Conservation (phyloP, 2,888 invertebrate genomes). For the Tolmerus cingulatus region DNA sequence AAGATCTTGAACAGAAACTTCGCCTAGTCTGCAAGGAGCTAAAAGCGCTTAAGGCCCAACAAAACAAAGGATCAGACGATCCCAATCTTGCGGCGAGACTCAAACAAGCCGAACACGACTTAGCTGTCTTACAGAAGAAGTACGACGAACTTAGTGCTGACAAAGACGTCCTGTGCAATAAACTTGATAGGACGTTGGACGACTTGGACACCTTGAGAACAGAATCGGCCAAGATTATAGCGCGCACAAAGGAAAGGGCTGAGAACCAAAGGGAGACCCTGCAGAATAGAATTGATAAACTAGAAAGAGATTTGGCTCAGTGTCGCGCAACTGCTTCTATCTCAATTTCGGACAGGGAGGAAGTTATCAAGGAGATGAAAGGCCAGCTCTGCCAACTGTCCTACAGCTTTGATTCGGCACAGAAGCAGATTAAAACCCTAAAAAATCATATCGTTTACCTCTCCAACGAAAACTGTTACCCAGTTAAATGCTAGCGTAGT, state of each 20-base stretch:
- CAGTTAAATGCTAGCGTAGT: background rate
- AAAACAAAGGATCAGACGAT: conserved; percentile 53
- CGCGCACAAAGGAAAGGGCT: conserved; percentile 58
- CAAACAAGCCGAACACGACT: conserved; percentile 56
- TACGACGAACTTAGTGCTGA: conserved; percentile 58
- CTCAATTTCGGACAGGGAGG: conserved; percentile 60
- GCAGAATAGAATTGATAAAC: conserved; percentile 59
- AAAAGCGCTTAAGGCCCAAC: conserved; percentile 57
- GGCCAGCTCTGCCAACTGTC: conserved; percentile 59
- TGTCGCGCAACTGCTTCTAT: conserved; percentile 59
- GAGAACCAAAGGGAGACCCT: conserved; percentile 59
- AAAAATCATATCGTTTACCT: conserved; percentile 56
- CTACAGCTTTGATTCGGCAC: conserved; percentile 61
- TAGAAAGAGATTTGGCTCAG: conserved; percentile 59
- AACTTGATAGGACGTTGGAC: conserved; percentile 53
- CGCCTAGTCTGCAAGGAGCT: conserved; percentile 44
- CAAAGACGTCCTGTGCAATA: conserved; percentile 32
- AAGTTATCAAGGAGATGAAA: conserved; percentile 59
- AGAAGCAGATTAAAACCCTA: conserved; percentile 60
- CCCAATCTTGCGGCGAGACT: conserved; percentile 50
- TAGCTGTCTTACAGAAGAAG: conserved; percentile 58
- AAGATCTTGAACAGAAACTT: conserved; percentile 54
- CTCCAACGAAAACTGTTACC: conserved; percentile 8
- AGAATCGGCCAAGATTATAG: conserved; percentile 56
- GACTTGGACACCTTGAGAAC: conserved; percentile 56